phyloP scores from a whole-genome alignment of 2,888 invertebrate genomes.

The Sceliomorpha sp. region DNA sequence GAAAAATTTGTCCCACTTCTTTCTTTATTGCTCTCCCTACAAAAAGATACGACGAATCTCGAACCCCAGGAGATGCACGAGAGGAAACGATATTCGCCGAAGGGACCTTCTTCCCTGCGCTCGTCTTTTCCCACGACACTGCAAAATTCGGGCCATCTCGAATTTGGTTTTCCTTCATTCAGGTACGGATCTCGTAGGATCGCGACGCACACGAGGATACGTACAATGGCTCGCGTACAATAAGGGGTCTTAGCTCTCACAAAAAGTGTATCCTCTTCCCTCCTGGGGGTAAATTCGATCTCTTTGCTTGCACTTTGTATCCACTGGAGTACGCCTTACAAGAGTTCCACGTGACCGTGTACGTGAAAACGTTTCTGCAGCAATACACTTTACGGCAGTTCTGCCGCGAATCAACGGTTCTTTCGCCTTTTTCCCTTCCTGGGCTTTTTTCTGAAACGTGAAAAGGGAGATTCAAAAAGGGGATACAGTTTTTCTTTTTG shows the following conservation, averaged over 20 bases:
- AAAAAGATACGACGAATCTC: slow-evolving; percentile 36
- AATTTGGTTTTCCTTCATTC: slow-evolving; percentile 50
- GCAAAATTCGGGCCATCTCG: slow-evolving; percentile 37
- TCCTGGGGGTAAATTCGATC: slow-evolving; percentile 36
- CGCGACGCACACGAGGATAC: slow-evolving; percentile 24
- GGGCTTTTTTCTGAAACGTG: slow-evolving; percentile 7
- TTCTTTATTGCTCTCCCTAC: slow-evolving; percentile 5
- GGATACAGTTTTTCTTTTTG: too few relatives aligned
- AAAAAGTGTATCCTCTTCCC: slow-evolving; percentile 59
- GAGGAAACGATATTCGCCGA: slow-evolving; percentile 27
- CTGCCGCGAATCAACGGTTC: slow-evolving; percentile 23
- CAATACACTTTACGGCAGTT: background rate
- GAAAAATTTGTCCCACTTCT: slow-evolving; percentile 10
- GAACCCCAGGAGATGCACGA: background rate
- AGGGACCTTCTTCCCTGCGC: background rate
- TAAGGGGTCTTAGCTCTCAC: slow-evolving; percentile 46
- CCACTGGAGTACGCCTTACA: slow-evolving; percentile 10
- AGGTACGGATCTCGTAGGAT: slow-evolving; percentile 54
- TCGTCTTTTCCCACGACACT: slow-evolving; percentile 58
- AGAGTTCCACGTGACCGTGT: slow-evolving; percentile 16
- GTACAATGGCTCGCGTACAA: slow-evolving; percentile 61
- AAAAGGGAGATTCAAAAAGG: too few relatives aligned
- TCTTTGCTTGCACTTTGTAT: slow-evolving; percentile 40
- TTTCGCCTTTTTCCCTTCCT: background rate
- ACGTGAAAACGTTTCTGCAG: slow-evolving; percentile 30